Conservation (phyloP, 1,140 invertebrate species). For the Bombus waltoni region DNA sequence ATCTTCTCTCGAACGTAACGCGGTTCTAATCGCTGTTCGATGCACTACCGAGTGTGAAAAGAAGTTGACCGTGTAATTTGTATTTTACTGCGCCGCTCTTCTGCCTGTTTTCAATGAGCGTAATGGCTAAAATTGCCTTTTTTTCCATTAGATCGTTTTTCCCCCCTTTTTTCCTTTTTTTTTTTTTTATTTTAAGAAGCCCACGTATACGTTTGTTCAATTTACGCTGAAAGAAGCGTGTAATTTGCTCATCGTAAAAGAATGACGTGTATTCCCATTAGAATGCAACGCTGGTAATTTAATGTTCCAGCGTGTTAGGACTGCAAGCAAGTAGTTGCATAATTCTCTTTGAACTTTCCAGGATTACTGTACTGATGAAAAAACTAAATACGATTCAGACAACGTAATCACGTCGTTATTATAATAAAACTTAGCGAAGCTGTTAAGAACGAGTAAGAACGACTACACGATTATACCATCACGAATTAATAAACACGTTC, state of each 20-base stretch:
- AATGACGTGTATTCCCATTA: conserved; percentile 1
- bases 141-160: neutral
- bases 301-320: neutral
- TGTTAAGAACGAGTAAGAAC: neutral
- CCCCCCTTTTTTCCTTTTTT: too few relatives aligned
- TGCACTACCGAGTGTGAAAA: conserved; percentile 6
- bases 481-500: neutral
- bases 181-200: neutral
- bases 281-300: neutral
- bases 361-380: neutral
- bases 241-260: conserved; percentile 14
- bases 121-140: neutral
- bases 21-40: conserved; percentile 31
- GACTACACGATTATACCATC: neutral
- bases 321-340: neutral
- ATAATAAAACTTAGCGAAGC: neutral
- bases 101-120: neutral
- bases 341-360: neutral
- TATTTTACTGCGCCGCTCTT: neutral
- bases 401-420: neutral
- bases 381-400: neutral
- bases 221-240: conserved; percentile 5
- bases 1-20: neutral
- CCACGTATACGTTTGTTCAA: neutral
- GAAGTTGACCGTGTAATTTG: neutral